Evolutionary conservation across 1,140 invertebrate species (phyloP), one percentile per base, ranked within the genome.

Genomic region (Metaphire vulgaris): DNA sequence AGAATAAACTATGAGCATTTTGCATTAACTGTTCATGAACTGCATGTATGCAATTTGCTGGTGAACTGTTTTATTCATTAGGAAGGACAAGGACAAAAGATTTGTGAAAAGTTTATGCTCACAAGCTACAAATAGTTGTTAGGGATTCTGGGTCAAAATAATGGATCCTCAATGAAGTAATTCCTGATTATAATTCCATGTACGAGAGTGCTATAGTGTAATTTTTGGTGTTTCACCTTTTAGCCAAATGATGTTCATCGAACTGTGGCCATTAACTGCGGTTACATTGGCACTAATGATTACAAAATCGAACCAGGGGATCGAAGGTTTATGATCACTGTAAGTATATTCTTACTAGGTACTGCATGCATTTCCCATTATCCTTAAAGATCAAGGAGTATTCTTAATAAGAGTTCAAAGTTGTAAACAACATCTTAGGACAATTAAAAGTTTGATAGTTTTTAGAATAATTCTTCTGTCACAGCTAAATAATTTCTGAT

Each of bases 221-320:
- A 21, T 56, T 6, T 6, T 21, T 12, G 41, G 41, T 56, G 41
- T 56, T 56, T 56, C 6, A 12, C 21, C 21, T 56, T 56, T 56
- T 56, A 56, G 41, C 41, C 41, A 12, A 56, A 21, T 56, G 41
- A 56, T 56, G 41, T 56, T 56, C 6, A 21, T 56, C 30, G 77
- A 15, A 78, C 77, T 28, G 74, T 78, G 28, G 66, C 73, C 12
- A 78, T 78, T 30, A 78, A 78, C 74, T 78, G 77, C 33, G 77
- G 77, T n/a, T 78, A 78, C 67, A 78, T 78, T 29, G 77, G 68
- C 28, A 78, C 77, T 66, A 78, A 78, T 32, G 77, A 78, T 28
- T 75, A 75, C 34, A 72, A 33, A 56, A 78, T 78, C 33, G 77
- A 78, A 33, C 73, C 77, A 1, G 77, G 77, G 12, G 77, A 78